These are phyloP conservation scores for Carcharodon carcharias DNA, from an alignment of 2,797 vertebrate species.

Conservation along the genomic window DNA sequence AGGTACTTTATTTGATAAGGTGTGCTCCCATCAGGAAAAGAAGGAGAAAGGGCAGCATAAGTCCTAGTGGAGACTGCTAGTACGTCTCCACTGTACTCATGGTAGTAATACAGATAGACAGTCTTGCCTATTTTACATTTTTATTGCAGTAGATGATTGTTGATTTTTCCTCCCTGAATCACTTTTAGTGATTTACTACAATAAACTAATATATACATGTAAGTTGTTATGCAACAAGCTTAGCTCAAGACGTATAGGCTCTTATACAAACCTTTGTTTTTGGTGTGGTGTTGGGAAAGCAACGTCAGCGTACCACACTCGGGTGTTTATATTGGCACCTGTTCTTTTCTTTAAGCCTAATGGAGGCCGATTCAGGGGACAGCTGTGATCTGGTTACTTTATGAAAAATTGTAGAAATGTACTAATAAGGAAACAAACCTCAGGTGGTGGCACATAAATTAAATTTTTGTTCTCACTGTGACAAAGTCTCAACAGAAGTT, in stretches of 20 bases:
- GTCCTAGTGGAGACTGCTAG: not conserved
- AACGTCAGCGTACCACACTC: not conserved
- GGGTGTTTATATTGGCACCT: not conserved
- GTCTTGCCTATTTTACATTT: not conserved
- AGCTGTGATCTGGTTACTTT: not conserved
- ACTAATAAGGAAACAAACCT: not conserved
- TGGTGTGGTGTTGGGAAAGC: not conserved
- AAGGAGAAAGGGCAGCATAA: not conserved
- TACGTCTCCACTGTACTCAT: not conserved
- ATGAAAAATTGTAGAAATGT: not conserved
- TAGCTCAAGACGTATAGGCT: not conserved
- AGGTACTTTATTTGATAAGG: not conserved
- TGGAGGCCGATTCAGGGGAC: not conserved
- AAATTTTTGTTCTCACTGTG: not conserved
- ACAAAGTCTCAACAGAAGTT: not conserved
- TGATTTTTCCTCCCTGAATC: not conserved
- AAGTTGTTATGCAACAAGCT: not conserved
- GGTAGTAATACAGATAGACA: not conserved
- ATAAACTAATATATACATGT: not conserved
- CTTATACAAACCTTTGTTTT: not conserved
- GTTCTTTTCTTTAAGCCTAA: not conserved
- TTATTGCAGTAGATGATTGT: not conserved
- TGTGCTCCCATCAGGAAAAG: not conserved
- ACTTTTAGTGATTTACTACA: not conserved
- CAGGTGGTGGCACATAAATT: not conserved